Conservation (phyloP, 1,140 invertebrate genomes). For the Cryptotermes secundus region DNA sequence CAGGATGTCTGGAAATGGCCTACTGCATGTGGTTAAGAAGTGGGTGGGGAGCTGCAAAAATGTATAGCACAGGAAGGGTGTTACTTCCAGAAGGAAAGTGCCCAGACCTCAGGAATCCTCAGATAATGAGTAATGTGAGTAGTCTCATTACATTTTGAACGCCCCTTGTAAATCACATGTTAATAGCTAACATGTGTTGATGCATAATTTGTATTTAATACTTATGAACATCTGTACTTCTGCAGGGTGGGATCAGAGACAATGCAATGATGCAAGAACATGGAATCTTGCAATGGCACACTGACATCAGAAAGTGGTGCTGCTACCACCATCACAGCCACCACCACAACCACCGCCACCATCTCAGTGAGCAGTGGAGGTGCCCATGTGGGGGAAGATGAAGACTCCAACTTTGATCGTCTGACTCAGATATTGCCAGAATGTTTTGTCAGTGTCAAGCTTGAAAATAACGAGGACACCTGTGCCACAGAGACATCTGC, state of each 20-base stretch:
- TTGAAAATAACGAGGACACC: neutral
- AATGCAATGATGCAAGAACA: slow-evolving; percentile 19
- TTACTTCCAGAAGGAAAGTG: too few species aligned
- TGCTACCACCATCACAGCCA: neutral
- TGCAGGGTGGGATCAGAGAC: slow-evolving; percentile 1
- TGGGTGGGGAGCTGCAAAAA: too few species aligned
- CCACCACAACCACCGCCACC: neutral
- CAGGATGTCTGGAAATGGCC: too few species aligned
- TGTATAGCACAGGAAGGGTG: too few species aligned
- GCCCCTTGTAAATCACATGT: too few species aligned
- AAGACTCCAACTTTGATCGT: neutral
- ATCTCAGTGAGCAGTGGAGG: neutral
- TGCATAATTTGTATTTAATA: neutral
- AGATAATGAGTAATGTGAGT: too few species aligned
- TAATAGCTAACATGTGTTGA: too few species aligned
- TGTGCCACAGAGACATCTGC: neutral
- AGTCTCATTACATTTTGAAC: too few species aligned
- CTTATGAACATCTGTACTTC: neutral
- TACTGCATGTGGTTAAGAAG: too few species aligned
- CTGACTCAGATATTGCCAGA: neutral
- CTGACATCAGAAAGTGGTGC: neutral
- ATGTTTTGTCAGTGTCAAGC: slow-evolving; percentile 8
- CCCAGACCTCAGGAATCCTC: too few species aligned
- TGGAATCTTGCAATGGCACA: neutral
- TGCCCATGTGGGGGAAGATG: slow-evolving; percentile 5